Conservation (phyloP, 2,888 invertebrate genomes). For the Exocentrus adspersus region DNA sequence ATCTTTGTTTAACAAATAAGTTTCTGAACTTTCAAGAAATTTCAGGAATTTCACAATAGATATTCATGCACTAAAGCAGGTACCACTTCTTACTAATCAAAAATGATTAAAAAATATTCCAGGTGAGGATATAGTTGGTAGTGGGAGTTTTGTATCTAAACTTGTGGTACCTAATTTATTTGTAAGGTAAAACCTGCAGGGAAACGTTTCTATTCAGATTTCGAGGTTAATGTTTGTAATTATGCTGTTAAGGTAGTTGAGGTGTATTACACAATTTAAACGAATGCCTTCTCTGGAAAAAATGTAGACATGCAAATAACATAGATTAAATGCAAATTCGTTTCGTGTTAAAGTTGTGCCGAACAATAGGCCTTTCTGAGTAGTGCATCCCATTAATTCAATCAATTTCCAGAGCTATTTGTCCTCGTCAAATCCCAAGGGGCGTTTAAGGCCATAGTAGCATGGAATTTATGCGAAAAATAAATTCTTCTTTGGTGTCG, state of each 20-base stretch:
- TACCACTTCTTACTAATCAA: too few relatives aligned
- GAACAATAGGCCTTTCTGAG: constrained; percentile 13
- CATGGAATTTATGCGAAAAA: neutral
- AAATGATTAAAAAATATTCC: too few relatives aligned
- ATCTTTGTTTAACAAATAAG: too few relatives aligned
- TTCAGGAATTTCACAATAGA: too few relatives aligned
- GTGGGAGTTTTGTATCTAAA: too few relatives aligned
- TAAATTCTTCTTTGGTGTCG: constrained; percentile 2
- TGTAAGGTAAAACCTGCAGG: too few relatives aligned
- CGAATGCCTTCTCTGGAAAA: constrained; percentile 5
- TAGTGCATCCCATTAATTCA: constrained; percentile 17
- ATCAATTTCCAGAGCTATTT: constrained; percentile 13
- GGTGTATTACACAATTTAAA: constrained; percentile 17
- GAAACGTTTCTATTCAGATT: neutral
- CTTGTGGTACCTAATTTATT: too few relatives aligned
- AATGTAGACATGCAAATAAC: constrained; percentile 19
- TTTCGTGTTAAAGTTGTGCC: constrained; percentile 17
- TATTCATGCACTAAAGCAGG: too few relatives aligned
- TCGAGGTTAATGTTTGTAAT: neutral
- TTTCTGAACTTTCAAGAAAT: too few relatives aligned
- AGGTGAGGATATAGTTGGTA: too few relatives aligned
- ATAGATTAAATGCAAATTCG: constrained; percentile 24
- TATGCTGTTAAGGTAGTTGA: neutral
- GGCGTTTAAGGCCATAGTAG: neutral
- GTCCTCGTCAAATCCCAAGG: neutral